phyloP scores from a whole-genome alignment of 2,797 vertebrate genomes.

The Halcyon smyrnensis region DNA sequence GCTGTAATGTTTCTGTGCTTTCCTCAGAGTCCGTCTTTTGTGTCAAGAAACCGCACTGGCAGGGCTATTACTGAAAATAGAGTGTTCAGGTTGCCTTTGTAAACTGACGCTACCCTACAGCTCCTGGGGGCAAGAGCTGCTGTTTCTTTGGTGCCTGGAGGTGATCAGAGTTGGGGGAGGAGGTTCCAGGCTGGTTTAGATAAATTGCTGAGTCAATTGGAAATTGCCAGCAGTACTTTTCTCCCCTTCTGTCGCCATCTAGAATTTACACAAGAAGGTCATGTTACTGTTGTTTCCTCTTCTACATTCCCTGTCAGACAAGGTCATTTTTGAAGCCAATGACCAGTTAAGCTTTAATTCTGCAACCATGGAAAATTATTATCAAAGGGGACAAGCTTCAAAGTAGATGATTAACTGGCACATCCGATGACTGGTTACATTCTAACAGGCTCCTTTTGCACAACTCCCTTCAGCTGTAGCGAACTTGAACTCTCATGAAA shows the following conservation, averaged over 20 bases:
- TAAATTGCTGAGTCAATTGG: neutral
- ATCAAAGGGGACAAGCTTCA: slow-evolving; percentile 64
- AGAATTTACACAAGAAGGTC: slow-evolving; percentile 35
- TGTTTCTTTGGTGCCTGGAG: neutral
- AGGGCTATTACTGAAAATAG: neutral
- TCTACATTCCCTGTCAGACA: slow-evolving; percentile 64
- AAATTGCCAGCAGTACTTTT: slow-evolving; percentile 14
- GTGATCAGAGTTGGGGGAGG: rapidly evolving
- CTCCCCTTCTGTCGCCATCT: neutral
- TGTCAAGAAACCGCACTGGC: neutral
- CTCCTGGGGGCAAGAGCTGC: neutral
- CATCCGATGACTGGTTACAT: slow-evolving; percentile 71
- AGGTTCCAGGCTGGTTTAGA: neutral
- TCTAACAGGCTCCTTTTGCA: slow-evolving; percentile 62
- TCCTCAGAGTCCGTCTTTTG: neutral
- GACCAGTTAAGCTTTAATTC: slow-evolving; percentile 63
- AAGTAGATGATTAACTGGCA: slow-evolving; percentile 67
- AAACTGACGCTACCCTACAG: neutral
- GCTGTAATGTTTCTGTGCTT: neutral
- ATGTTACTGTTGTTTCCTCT: slow-evolving; percentile 55
- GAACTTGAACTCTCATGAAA: neutral
- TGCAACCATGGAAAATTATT: slow-evolving; percentile 68
- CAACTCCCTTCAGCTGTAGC: neutral
- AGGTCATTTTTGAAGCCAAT: slow-evolving; percentile 59
- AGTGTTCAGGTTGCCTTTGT: neutral